Percentiles rank a stretch among this genome's conserved stretches.
phyloP scores from a whole-genome alignment of 2,113 vertebrate species.

The Platycercus adscitus region DNA sequence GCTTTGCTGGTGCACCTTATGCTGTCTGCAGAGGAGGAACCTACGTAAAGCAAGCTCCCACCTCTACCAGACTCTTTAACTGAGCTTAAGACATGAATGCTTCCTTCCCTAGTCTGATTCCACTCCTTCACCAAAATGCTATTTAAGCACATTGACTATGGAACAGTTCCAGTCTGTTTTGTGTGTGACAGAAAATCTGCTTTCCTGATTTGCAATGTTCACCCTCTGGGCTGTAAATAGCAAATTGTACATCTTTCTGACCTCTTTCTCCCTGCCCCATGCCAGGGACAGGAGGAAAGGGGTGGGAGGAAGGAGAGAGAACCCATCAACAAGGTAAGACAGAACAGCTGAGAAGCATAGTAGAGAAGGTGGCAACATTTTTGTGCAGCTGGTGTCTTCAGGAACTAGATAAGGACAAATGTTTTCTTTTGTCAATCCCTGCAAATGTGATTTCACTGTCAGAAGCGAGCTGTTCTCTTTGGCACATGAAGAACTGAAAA shows the following conservation, averaged over 20 bases:
- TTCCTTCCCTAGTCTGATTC: background rate
- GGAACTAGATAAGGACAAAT: slow-evolving; percentile 19
- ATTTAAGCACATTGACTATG: background rate
- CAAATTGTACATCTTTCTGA: background rate
- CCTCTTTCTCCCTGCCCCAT: background rate
- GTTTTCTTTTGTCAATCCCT: slow-evolving; percentile 2
- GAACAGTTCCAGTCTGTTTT: background rate
- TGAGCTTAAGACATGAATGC: background rate
- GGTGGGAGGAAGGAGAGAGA: background rate
- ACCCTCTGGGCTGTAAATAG: background rate
- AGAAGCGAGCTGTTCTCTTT: slow-evolving; percentile 1
- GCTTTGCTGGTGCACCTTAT: background rate
- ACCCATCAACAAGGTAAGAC: background rate
- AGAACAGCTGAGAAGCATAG: background rate
- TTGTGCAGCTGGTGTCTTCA: slow-evolving; percentile 3
- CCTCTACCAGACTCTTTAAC: background rate
- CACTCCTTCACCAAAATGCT: background rate
- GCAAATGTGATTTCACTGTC: slow-evolving; percentile 41
- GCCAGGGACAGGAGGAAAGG: background rate
- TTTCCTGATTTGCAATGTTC: background rate
- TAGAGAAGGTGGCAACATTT: background rate
- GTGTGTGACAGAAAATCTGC: background rate
- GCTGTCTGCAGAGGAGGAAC: background rate
- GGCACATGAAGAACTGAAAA: background rate
- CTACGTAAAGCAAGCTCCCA: accelerated